Evolutionary conservation across 2,888 invertebrate species (phyloP), one percentile per base, ranked within the genome.

Genomic region (Byasa hedistus): DNA sequence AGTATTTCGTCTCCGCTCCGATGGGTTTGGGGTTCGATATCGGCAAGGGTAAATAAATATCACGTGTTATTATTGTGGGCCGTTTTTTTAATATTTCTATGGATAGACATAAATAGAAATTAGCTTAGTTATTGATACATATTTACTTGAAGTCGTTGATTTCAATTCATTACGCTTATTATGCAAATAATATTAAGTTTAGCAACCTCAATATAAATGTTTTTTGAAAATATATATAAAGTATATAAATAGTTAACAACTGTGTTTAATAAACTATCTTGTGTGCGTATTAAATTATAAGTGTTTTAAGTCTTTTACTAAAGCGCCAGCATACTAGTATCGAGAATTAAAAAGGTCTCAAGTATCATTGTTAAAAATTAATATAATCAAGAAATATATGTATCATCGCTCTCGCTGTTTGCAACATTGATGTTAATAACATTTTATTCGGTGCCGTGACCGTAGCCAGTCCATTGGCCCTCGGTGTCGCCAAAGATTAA

Each of bases 371-470:
- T 24, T 22, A 59, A 63, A 19, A 66, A 66, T 67, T 62, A 60
- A 56, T 68, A 68, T 64, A 62, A 68, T 65, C 44, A 65, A 69
- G 39, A 55, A 69, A 52, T 32, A 57, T 66, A 57, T 22, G 57
- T 68, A 52, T 63, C 63, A 51, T 68, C 24, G 48, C 63, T 64
- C 48, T 58, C 69, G 72, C 67, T 70, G 72, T 78, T 76, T 75
- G 78, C 82, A 79, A 78, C 78, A 77, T 75, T 75, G 76, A 75
- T 76, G 78, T 78, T 81, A 82, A 84, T 82, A 82, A 79, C 78
- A 79, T 82, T 84, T 84, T 81, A 80, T 84, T 84, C 78, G 76
- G 79, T 82, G 79, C 81, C 81, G 78, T 79, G 81, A 75, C 76
- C 79, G 78, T 73, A 32, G 77, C 76, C 74, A 70, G 83, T 79